Base-by-base conservation (phyloP, 2,797 vertebrate genomes). In the Garrulus glandarius region DNA sequence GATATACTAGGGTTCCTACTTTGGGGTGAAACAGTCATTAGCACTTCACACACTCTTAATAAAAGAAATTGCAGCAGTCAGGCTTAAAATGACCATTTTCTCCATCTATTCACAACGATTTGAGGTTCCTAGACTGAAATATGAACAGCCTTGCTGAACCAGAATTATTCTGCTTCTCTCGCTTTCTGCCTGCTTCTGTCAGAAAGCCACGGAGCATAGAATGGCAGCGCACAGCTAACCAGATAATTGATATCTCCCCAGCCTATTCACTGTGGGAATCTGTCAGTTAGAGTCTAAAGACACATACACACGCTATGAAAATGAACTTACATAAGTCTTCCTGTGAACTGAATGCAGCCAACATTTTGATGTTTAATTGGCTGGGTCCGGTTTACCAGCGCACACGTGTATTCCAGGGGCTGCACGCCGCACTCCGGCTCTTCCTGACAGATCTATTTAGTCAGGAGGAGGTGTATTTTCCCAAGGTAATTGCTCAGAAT, bases 171-270 rank as follows among this genome's bases (percentile, higher is more conserved):
- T 87, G 93, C 93, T 97, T 91, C 91, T 93, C 91, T 95, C 92
- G 76, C 87, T 96, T 92, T 95, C 96, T 94, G 97, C 92, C 96
- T 85, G 88, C 91, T 97, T 96, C 98, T 98, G 98, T 98, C 98
- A 98, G 96, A 97, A 96, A 98, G 97, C 78, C 94, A 85, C 23
- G 19, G 96, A 97, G 97, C 97, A 94, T 96, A 96, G 95, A 96
- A 95, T 81, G 32, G 98, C 96, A 96, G 98, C 67, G 96, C 98
- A 98, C 97, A 98, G 97, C 98, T 98, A 98, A 98, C 97, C 97
- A 94, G 96, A 97, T 98, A 98, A 98, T 98, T 98, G 98, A 98
- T 98, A 98, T 98, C 98, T 98, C 97, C 97, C 97, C 89, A 95
- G 97, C 94, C 97, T 97, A 96, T 96, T 98, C 98, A 97, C 95